Conservation (phyloP, 2,113 vertebrate genomes). For the Cathartes aura region DNA sequence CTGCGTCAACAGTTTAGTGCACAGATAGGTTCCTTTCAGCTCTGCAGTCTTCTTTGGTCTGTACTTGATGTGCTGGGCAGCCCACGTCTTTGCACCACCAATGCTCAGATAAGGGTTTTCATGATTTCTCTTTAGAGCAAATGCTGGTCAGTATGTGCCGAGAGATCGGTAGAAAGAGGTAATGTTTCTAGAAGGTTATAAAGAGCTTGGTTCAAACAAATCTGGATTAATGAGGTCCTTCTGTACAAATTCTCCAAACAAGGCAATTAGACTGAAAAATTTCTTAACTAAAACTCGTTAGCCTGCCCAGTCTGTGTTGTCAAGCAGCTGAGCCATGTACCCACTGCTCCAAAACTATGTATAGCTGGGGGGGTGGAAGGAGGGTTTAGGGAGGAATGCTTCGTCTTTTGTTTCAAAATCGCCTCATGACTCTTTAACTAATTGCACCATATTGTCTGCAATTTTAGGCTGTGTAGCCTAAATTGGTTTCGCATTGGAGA, state of each 20-base stretch:
- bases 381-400: background rate
- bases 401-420: background rate
- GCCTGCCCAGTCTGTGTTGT: background rate
- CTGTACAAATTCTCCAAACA: background rate
- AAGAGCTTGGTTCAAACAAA: background rate
- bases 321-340: background rate
- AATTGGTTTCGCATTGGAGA: background rate
- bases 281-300: background rate
- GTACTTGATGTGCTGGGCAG: background rate
- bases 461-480: background rate
- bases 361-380: background rate
- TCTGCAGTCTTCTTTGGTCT: background rate
- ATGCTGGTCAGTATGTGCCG: background rate
- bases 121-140: background rate
- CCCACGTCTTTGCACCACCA: fast-evolving
- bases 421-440: background rate
- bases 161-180: background rate
- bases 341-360: background rate
- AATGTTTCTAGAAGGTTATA: background rate
- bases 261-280: conserved; percentile 11
- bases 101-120: background rate
- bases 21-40: background rate
- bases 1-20: background rate
- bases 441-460: background rate
- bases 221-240: background rate